These are phyloP conservation scores for Argyrosomus japonicus DNA, from an alignment of 2,113 vertebrate species.

Conservation along the genomic window DNA sequence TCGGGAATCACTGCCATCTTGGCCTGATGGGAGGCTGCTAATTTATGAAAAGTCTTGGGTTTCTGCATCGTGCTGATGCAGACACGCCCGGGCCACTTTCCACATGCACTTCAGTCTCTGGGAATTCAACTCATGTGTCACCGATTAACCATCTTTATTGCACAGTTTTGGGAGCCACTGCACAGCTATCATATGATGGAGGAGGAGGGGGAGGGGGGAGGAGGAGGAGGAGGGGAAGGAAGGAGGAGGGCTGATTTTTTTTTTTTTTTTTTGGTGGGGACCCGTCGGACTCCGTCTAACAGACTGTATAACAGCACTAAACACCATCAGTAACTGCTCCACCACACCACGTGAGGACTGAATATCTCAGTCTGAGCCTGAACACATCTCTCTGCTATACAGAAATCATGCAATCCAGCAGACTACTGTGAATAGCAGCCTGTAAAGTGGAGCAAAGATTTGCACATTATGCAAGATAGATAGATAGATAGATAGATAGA, in stretches of 20 bases:
- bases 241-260: slow-evolving; percentile 21
- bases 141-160: slow-evolving; percentile 39
- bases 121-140: slow-evolving; percentile 66
- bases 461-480: slow-evolving; percentile 49
- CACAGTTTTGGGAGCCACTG: slow-evolving; percentile 19
- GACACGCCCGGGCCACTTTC: slow-evolving; percentile 79
- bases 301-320: slow-evolving; percentile 43
- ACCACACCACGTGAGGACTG: slow-evolving; percentile 48
- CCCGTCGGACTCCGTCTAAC: slow-evolving; percentile 6
- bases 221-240: too few relatives aligned
- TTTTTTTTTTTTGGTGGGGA: neutral
- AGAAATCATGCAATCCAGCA: slow-evolving; percentile 25
- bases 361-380: slow-evolving; percentile 35
- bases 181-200: slow-evolving; percentile 1
- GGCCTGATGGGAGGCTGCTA: slow-evolving; percentile 53
- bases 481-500: slow-evolving; percentile 60
- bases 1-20: slow-evolving; percentile 43
- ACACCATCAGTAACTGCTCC: slow-evolving; percentile 38
- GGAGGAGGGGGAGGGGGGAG: neutral
- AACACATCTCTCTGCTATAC: slow-evolving; percentile 44
- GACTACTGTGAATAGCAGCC: slow-evolving; percentile 2
- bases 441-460: slow-evolving; percentile 26
- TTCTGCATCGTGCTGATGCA: slow-evolving; percentile 71
- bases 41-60: slow-evolving; percentile 66
- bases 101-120: slow-evolving; percentile 50